Conservation (phyloP, 2,113 vertebrate genomes). For the Muscicapa adusta region DNA sequence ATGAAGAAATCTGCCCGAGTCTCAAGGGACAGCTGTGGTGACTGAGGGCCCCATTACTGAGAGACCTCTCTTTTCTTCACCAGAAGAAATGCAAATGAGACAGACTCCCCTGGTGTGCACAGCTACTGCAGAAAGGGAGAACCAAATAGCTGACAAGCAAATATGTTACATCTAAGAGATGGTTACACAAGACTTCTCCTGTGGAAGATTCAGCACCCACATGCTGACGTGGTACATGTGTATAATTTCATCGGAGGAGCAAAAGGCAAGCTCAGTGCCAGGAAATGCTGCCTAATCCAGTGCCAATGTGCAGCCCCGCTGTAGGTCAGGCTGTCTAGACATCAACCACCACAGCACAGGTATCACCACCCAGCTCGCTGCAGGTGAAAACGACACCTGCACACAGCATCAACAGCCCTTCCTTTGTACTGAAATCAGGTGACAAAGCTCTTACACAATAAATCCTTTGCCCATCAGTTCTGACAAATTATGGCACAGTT, state of each 20-base stretch:
- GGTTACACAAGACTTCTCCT: background rate
- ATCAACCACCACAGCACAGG: background rate
- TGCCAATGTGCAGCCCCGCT: rapidly evolving
- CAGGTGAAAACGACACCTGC: background rate
- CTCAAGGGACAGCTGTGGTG: background rate
- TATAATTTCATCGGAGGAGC: background rate
- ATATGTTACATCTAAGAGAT: background rate
- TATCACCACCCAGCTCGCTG: background rate
- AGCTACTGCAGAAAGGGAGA: background rate
- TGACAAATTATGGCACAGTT: background rate
- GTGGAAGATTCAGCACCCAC: background rate
- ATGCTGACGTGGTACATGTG: background rate
- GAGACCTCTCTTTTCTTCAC: background rate
- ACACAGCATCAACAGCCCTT: background rate
- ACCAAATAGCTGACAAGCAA: background rate
- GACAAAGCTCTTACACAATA: background rate
- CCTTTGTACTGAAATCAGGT: background rate
- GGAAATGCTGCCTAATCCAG: background rate
- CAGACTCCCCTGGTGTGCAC: background rate
- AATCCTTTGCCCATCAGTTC: background rate
- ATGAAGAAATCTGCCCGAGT: background rate
- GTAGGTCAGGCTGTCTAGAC: background rate
- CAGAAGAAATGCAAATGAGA: background rate
- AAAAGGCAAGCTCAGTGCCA: background rate
- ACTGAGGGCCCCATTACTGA: background rate